Evolutionary conservation across 2,113 vertebrate species (phyloP).

Genomic region (Oryzias woworae): DNA sequence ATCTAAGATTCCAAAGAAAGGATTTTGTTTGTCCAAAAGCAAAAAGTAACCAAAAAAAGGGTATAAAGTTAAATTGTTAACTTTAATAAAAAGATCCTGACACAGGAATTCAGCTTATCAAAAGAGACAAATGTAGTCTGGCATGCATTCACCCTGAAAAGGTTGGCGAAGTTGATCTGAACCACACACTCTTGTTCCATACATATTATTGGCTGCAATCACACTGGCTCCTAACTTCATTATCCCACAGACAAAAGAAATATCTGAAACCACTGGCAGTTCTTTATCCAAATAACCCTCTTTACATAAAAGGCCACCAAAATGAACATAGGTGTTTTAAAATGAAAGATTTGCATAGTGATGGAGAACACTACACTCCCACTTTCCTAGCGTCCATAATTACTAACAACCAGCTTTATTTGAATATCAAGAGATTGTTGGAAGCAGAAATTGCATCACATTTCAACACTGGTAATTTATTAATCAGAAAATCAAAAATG

Average conservation of each 20-base stretch:
- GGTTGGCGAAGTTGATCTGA: conserved; percentile 34
- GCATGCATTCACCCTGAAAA: background rate
- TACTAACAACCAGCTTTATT: conserved; percentile 58
- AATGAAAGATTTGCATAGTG: conserved; percentile 70
- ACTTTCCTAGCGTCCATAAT: conserved; percentile 21
- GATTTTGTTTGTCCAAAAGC: background rate
- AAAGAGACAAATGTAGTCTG: conserved; percentile 13
- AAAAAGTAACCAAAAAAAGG: background rate
- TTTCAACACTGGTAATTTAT: conserved; percentile 17
- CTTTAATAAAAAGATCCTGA: conserved; percentile 8
- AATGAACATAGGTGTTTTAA: conserved; percentile 49
- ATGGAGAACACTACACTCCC: conserved; percentile 46
- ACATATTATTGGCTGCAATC: conserved; percentile 40
- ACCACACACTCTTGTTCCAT: conserved; percentile 22
- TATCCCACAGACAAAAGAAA: conserved; percentile 32
- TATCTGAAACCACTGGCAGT: conserved; percentile 31
- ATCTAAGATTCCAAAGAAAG: too few species aligned
- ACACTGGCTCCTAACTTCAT: conserved; percentile 34
- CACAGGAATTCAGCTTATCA: conserved; percentile 13
- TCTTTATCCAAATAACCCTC: conserved; percentile 38
- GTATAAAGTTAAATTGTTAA: background rate
- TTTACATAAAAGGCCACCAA: conserved; percentile 56
- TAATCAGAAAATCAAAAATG: conserved; percentile 28
- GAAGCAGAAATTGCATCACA: conserved; percentile 28
- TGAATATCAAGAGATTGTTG: conserved; percentile 65